Evolutionary conservation across 2,888 invertebrate species (phyloP).

Genomic region (Thumatha senex): DNA sequence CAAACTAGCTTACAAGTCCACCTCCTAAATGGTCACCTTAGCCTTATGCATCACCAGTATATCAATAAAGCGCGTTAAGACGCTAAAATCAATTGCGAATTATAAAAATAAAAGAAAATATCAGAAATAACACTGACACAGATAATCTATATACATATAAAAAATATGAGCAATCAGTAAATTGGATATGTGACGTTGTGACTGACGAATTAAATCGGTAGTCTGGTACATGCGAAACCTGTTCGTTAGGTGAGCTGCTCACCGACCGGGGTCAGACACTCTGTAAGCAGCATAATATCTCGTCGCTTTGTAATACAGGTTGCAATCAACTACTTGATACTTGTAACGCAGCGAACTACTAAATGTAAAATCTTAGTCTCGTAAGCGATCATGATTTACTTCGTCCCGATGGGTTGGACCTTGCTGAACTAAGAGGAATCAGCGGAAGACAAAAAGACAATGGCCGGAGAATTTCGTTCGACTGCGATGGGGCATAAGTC

Average conservation of each 20-base stretch:
- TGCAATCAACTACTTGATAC: slow-evolving; percentile 22
- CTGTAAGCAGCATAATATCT: slow-evolving; percentile 25
- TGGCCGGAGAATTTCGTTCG: slow-evolving; percentile 58
- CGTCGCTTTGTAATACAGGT: slow-evolving; percentile 32
- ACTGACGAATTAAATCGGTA: slow-evolving; percentile 8
- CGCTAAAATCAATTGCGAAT: too few relatives aligned
- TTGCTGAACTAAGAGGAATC: slow-evolving; percentile 29
- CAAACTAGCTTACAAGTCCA: too few relatives aligned
- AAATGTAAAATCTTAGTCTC: slow-evolving; percentile 8
- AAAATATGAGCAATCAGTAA: neutral
- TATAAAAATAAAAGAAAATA: neutral
- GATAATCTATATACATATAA: neutral
- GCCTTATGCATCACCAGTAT: too few relatives aligned
- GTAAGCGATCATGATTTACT: slow-evolving; percentile 23
- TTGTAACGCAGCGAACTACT: slow-evolving; percentile 3
- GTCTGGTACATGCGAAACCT: slow-evolving; percentile 46
- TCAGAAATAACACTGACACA: too few relatives aligned
- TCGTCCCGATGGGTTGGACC: slow-evolving; percentile 26
- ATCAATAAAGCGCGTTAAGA: too few relatives aligned
- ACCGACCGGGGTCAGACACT: slow-evolving; percentile 15
- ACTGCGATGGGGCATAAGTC: slow-evolving; percentile 59
- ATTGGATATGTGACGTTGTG: neutral
- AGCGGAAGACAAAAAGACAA: slow-evolving; percentile 54
- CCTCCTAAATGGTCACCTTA: too few relatives aligned
- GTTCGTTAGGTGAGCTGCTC: slow-evolving; percentile 38